Evolutionary conservation across 92 coral and sea anemone genomes (phyloP).

Genomic region (Anthopleura xanthogrammica): DNA sequence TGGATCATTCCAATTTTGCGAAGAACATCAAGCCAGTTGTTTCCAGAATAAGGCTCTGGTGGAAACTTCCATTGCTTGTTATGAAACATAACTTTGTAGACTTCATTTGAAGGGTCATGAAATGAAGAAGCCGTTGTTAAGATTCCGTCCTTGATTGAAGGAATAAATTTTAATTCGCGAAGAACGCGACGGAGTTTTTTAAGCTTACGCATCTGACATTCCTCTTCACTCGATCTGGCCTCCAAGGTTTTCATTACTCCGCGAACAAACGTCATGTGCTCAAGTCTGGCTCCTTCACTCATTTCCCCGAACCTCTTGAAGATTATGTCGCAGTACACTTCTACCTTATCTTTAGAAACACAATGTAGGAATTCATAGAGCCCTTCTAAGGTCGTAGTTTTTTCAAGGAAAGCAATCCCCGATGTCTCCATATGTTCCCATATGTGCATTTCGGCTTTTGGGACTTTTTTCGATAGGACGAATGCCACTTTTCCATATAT

Average conservation of each 20-base stretch:
- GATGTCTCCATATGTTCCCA: neutral
- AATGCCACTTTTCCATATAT: neutral
- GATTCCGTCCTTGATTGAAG: conserved; percentile 10
- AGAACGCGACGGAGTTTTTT: conserved; percentile 9
- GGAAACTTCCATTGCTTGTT: conserved; percentile 43
- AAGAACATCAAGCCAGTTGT: conserved; percentile 51
- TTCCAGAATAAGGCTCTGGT: conserved; percentile 39
- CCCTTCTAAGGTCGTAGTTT: neutral
- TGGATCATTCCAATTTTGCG: conserved; percentile 43
- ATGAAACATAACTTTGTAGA: conserved; percentile 34
- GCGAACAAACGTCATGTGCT: conserved; percentile 37
- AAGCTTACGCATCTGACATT: too few species aligned
- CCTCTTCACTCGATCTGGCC: neutral
- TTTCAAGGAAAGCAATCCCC: conserved; percentile 37
- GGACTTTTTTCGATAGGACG: conserved; percentile 28
- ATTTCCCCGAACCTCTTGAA: conserved; percentile 32
- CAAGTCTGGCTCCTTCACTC: conserved; percentile 19
- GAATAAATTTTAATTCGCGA: neutral
- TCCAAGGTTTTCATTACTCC: neutral
- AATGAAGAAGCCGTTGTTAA: conserved; percentile 40
- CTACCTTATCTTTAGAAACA: conserved; percentile 34
- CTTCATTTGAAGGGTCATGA: conserved; percentile 54
- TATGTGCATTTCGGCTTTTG: conserved; percentile 37
- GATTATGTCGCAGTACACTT: conserved; percentile 55
- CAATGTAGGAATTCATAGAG: conserved; percentile 48